A percentile compares a stretch with the other conserved stretches of the same genome.
These are phyloP conservation scores for Poicephalus meyeri DNA, from an alignment of 2,113 vertebrate genomes.

Conservation along the genomic window DNA sequence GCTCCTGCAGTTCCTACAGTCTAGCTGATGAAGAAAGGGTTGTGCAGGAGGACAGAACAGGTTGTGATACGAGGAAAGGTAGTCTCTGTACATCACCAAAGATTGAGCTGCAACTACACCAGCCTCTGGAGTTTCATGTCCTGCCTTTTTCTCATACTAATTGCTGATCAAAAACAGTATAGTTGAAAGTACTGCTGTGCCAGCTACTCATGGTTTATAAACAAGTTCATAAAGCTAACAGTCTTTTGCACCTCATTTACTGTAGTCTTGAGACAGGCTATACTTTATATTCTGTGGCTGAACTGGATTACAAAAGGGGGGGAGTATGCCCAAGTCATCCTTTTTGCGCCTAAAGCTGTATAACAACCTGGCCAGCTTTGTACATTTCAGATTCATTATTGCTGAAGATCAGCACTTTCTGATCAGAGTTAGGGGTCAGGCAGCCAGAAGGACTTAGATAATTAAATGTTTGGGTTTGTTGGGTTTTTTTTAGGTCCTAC, in stretches of 20 bases:
- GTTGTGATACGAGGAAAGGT: background rate
- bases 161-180: background rate
- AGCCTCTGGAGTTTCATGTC: background rate
- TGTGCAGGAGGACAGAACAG: background rate
- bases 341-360: background rate
- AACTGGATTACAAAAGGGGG: background rate
- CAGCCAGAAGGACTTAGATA: background rate
- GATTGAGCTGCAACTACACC: background rate
- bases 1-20: background rate
- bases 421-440: background rate
- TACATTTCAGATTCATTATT: background rate
- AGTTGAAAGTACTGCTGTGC: background rate
- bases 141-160: background rate
- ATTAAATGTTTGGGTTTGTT: background rate
- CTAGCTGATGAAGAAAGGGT: background rate
- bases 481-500: slow-evolving; percentile 84
- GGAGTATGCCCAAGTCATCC: background rate
- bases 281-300: background rate
- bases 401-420: background rate
- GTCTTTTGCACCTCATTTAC: background rate
- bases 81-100: background rate
- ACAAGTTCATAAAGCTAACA: background rate
- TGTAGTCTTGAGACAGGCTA: background rate
- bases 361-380: background rate
- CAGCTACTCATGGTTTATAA: background rate